phyloP scores from a whole-genome alignment of 2,797 vertebrate genomes.

The Epinephelus malabaricus region DNA sequence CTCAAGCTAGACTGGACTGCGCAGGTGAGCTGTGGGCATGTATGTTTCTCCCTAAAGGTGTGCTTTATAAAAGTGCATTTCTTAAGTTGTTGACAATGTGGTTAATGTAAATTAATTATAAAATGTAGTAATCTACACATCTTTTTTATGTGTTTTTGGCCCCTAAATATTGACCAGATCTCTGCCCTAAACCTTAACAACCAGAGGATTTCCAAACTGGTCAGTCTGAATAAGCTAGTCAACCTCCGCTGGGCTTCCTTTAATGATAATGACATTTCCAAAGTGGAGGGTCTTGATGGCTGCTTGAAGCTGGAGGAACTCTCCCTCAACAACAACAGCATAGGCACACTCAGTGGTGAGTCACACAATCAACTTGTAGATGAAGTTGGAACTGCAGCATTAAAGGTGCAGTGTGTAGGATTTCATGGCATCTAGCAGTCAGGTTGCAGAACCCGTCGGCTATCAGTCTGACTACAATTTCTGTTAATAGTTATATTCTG shows the following conservation, averaged over 20 bases:
- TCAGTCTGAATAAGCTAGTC: constrained; percentile 86
- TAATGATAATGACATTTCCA: constrained; percentile 89
- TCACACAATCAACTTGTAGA: neutral
- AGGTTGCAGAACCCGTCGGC: too few species aligned
- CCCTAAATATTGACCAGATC: constrained; percentile 80
- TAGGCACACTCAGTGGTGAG: constrained; percentile 88
- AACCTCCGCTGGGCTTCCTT: constrained; percentile 92
- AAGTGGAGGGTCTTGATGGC: constrained; percentile 87
- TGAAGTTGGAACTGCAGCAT: neutral
- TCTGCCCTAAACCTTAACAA: constrained; percentile 89
- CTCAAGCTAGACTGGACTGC: constrained; percentile 84
- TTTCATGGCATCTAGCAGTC: too few species aligned
- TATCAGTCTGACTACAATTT: too few species aligned
- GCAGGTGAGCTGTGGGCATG: constrained; percentile 76
- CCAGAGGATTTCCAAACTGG: constrained; percentile 88
- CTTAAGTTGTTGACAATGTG: neutral
- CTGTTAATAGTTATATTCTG: too few species aligned
- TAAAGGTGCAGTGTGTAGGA: too few species aligned
- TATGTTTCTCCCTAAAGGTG: neutral
- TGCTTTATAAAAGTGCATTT: neutral
- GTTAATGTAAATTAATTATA: neutral
- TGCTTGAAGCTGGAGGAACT: constrained; percentile 90
- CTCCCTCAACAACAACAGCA: constrained; percentile 89
- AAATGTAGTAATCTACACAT: neutral
- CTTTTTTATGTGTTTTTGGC: neutral